Evolutionary conservation across 2,888 invertebrate species (phyloP), one percentile per base, ranked within the genome.

Genomic region (Lordiphosa andalusiaca): DNA sequence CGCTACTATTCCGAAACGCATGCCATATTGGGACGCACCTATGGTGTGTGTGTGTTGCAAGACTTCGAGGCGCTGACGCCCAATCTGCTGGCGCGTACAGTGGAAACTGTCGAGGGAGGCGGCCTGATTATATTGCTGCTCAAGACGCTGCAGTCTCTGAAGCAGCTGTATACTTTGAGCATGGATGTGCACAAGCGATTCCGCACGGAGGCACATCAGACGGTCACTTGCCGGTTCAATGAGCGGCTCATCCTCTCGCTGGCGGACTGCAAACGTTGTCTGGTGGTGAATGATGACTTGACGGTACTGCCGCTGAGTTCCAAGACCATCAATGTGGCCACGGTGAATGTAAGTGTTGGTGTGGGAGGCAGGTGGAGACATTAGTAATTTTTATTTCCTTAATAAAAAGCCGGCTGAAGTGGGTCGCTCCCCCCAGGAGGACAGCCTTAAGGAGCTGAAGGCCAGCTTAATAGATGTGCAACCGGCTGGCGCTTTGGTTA

Each of bases 51-150:
- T 91, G 94, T 99, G 37, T 90, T 99, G 62, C 98, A 98, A 94
- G 98, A 98, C 88, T 98, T 98, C 91, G 99, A 99, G 91, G 98
- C 98, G 0, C 88, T 99, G 1, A 99, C 98, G 1, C 99, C 99
- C 0, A 99, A 99, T 90, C 91, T 99, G 64, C 91, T 99, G 86
- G 99, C 99, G 0, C 92, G 99, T 52, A 98, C 99, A 0, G 93
- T 99, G 69, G 99, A 99, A 91, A 99, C 99, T 0, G 97, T 99
- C 0, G 98, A 98, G 91, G 99, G 99, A 19, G 97, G 97, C 53
- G 97, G 97, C n/a, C 91, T 99, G 0, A 93, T 99, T 53, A 93
- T 98, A 47, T 91, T 99, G 62, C 91, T 99, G 6, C 91, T 99
- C 10, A 94, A 95, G 85, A 93, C 95, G 0, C 92, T 99, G 85